Conservation (phyloP, 2,888 invertebrate genomes). For the Halocaridina rubra region DNA sequence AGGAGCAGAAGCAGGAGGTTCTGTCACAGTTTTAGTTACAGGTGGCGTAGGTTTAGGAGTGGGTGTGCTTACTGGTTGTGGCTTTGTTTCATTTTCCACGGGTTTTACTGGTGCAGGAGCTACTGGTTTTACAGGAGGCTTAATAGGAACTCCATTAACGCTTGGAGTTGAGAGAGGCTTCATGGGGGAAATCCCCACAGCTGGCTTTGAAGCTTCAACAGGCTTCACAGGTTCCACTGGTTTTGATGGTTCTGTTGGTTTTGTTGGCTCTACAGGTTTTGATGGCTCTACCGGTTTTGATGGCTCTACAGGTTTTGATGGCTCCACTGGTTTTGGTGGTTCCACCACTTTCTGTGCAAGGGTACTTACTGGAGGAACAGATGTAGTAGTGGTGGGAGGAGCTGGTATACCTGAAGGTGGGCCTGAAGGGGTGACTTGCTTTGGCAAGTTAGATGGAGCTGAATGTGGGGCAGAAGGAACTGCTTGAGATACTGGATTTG, state of each 20-base stretch:
- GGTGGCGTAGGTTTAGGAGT: not conserved
- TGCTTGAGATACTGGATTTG: not conserved
- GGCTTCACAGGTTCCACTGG: slow-evolving; percentile 5
- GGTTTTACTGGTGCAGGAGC: not conserved
- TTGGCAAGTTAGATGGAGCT: not conserved
- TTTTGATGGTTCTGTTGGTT: slow-evolving; percentile 19
- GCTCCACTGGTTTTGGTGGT: slow-evolving; percentile 5
- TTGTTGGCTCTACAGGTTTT: slow-evolving; percentile 16
- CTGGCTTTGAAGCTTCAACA: slow-evolving; percentile 4
- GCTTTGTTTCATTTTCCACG: not conserved
- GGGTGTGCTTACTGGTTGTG: not conserved
- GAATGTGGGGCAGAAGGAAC: not conserved
- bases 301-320: not conserved
- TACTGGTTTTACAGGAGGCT: slow-evolving; percentile 29
- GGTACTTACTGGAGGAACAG: not conserved
- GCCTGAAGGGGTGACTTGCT: not conserved
- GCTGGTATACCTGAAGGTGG: not conserved
- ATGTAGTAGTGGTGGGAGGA: not conserved
- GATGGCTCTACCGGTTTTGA: not conserved
- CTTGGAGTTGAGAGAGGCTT: slow-evolving; percentile 48
- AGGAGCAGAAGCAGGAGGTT: not conserved
- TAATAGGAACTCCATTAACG: slow-evolving; percentile 59
- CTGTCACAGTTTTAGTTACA: slow-evolving; percentile 15
- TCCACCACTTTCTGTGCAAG: not conserved
- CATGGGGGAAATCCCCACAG: no score